Percentiles rank a stretch among this genome's conserved stretches.
Evolutionary conservation across 2,113 vertebrate species (phyloP).

Genomic region (Notiomystis cincta): DNA sequence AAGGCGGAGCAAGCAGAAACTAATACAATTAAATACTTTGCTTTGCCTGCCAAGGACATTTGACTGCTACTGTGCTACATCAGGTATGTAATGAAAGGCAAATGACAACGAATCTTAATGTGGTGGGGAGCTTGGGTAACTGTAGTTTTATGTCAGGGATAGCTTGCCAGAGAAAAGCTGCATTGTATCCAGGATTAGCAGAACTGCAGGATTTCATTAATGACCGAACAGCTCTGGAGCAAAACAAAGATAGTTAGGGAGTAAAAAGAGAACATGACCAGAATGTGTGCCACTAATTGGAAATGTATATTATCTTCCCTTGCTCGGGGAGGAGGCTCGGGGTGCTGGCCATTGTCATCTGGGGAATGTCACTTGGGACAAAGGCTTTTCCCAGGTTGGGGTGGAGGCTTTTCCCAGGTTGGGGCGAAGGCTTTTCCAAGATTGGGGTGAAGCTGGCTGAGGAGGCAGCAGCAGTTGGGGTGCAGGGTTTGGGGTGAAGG

Average conservation of each 20-base stretch:
- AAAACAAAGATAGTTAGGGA: conserved; percentile 79
- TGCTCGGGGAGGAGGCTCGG: background rate
- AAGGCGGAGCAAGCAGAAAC: conserved; percentile 49
- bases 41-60: conserved; percentile 65
- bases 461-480: background rate
- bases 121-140: conserved; percentile 68
- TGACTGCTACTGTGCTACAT: conserved; percentile 70
- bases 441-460: background rate
- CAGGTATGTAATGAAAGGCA: conserved; percentile 77
- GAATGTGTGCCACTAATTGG: conserved; percentile 77
- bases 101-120: conserved; percentile 65
- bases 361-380: background rate
- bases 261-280: conserved; percentile 76
- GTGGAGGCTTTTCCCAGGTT: background rate
- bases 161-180: conserved; percentile 71
- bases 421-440: background rate
- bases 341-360: conserved; percentile 39
- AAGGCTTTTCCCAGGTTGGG: conserved; percentile 5
- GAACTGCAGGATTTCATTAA: conserved; percentile 79
- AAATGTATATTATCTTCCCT: conserved; percentile 77
- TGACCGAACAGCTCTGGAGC: conserved; percentile 72
- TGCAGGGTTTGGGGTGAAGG: no score
- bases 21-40: conserved; percentile 55
- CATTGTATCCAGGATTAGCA: conserved; percentile 79
- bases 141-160: conserved; percentile 74